Evolutionary conservation across 2,797 vertebrate genomes (phyloP).

Genomic region (Catharus ustulatus): DNA sequence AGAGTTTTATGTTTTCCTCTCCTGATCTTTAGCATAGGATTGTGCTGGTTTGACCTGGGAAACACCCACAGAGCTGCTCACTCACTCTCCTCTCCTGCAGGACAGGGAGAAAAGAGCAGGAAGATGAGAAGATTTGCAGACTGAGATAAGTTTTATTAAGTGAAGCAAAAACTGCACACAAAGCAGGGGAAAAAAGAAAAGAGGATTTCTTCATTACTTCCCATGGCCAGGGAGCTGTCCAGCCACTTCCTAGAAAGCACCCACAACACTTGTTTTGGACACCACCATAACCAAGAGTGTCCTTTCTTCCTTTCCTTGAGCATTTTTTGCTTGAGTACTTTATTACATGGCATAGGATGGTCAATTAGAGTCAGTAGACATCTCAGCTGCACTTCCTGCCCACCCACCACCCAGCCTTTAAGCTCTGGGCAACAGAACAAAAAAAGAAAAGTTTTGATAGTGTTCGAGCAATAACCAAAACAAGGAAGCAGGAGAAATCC

Average conservation of each 20-base stretch:
- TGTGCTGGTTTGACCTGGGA: neutral
- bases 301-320: neutral
- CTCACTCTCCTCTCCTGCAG: neutral
- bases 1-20: neutral
- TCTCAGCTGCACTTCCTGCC: neutral
- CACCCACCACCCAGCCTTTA: neutral
- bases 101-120: neutral
- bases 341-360: neutral
- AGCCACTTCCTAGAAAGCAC: neutral
- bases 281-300: neutral
- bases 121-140: neutral
- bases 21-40: neutral
- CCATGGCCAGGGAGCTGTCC: neutral
- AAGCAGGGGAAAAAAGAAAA: fast-evolving
- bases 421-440: neutral
- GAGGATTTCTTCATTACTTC: neutral
- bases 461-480: neutral
- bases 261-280: neutral
- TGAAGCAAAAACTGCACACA: neutral
- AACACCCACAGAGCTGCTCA: neutral
- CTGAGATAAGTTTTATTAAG: neutral
- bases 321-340: neutral
- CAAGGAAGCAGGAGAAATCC: neutral
- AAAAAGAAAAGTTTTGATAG: neutral
- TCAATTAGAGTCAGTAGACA: neutral